A percentile compares a stretch with the other conserved stretches of the same genome.
phyloP scores from a whole-genome alignment of 2,888 invertebrate species.

The Tortrix viridana region DNA sequence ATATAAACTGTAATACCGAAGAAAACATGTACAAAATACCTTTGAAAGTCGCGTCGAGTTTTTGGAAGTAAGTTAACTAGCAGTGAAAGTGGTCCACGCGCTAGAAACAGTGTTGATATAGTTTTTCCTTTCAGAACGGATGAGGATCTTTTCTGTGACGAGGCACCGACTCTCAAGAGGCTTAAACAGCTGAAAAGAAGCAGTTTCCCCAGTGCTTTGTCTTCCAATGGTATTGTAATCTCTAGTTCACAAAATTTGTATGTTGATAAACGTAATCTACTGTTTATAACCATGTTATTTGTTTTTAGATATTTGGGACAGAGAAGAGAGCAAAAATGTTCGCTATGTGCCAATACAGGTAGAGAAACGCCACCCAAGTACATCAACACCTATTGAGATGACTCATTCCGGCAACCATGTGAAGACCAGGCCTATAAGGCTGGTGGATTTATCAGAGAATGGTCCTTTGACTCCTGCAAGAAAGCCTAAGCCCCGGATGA shows the following conservation, averaged over 20 bases:
- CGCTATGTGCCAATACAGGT: slow-evolving; percentile 74
- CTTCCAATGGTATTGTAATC: slow-evolving; percentile 60
- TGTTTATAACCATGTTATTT: slow-evolving; percentile 28
- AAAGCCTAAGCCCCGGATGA: slow-evolving; percentile 64
- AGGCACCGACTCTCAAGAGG: slow-evolving; percentile 71
- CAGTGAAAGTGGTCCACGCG: background rate
- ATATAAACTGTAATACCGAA: slow-evolving; percentile 39
- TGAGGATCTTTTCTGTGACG: slow-evolving; percentile 71
- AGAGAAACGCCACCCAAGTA: slow-evolving; percentile 68
- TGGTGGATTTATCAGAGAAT: slow-evolving; percentile 59
- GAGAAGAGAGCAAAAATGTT: slow-evolving; percentile 59
- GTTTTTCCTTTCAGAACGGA: slow-evolving; percentile 65
- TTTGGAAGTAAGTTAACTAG: slow-evolving; percentile 67
- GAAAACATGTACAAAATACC: slow-evolving; percentile 67
- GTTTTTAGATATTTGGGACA: slow-evolving; percentile 59
- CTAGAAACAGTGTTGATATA: slow-evolving; percentile 13
- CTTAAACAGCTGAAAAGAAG: slow-evolving; percentile 66
- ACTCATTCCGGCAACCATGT: slow-evolving; percentile 49
- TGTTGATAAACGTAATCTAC: background rate
- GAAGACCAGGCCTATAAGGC: slow-evolving; percentile 59
- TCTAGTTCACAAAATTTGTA: background rate
- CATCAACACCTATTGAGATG: slow-evolving; percentile 71
- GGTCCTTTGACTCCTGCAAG: slow-evolving; percentile 56
- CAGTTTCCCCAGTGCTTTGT: slow-evolving; percentile 66
- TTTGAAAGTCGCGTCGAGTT: slow-evolving; percentile 67